Evolutionary conservation across 2,797 vertebrate species (phyloP).

Genomic region (Neomorphus geoffroyi): DNA sequence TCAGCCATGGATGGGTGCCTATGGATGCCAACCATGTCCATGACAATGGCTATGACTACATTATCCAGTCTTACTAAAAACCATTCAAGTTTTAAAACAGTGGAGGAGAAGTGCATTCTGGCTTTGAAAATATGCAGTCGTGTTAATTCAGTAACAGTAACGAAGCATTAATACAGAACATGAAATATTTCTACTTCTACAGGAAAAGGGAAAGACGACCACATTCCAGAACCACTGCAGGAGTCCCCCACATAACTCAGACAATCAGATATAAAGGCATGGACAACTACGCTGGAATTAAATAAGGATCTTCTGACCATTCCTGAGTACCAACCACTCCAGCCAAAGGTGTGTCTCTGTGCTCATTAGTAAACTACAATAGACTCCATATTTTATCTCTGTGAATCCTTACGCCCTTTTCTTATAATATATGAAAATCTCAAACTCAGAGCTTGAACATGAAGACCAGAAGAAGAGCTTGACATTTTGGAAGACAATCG

Average conservation of each 20-base stretch:
- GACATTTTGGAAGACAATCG: neutral
- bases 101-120: neutral
- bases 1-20: neutral
- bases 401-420: neutral
- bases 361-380: neutral
- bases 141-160: neutral
- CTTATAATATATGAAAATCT: neutral
- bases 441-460: neutral
- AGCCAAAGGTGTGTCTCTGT: neutral
- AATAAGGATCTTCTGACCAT: neutral
- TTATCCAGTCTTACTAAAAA: neutral
- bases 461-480: neutral
- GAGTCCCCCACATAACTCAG: neutral
- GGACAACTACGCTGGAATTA: neutral
- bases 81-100: neutral
- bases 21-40: neutral
- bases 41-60: neutral
- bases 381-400: neutral
- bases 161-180: neutral
- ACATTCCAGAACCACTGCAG: neutral
- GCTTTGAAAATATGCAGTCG: neutral
- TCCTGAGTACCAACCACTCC: neutral
- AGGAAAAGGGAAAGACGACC: neutral
- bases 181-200: neutral
- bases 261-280: neutral